Percentiles rank a stretch among this genome's conserved stretches.
Conservation (phyloP, 2,113 vertebrate genomes). For the Megaceryle maxima region DNA sequence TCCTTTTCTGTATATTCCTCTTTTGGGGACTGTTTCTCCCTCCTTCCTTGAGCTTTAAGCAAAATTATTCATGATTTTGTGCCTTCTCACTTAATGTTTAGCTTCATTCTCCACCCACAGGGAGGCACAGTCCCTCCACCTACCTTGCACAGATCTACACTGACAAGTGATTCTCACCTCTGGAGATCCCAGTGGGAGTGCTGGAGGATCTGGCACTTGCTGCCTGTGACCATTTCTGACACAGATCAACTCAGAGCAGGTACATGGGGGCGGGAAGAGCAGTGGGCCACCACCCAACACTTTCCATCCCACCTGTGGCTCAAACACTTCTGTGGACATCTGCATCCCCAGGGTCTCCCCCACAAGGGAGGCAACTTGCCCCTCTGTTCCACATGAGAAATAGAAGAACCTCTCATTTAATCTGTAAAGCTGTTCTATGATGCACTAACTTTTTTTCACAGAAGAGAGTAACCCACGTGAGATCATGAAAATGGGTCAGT, state of each 20-base stretch:
- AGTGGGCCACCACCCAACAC: not conserved
- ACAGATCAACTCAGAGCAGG: rapidly evolving
- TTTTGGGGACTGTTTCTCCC: not conserved
- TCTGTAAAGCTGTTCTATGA: not conserved
- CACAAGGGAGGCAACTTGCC: not conserved
- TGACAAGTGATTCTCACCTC: not conserved
- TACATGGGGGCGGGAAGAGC: not conserved
- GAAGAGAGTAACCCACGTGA: not conserved
- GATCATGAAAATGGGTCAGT: not conserved
- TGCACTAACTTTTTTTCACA: not conserved
- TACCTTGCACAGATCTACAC: not conserved
- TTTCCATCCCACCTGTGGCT: not conserved
- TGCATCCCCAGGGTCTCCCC: not conserved
- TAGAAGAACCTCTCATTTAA: not conserved
- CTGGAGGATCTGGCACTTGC: not conserved
- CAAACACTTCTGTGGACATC: not conserved
- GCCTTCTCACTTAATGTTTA: not conserved
- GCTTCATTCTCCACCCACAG: slow-evolving; percentile 2
- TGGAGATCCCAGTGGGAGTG: not conserved
- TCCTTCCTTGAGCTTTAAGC: not conserved
- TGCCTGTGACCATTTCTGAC: not conserved
- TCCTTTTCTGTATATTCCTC: not conserved
- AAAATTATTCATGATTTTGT: not conserved
- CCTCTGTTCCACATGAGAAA: not conserved
- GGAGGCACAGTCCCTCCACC: slow-evolving; percentile 28